These are phyloP conservation scores for Spodoptera littoralis DNA, from an alignment of 2,888 invertebrate species.

Conservation along the genomic window DNA sequence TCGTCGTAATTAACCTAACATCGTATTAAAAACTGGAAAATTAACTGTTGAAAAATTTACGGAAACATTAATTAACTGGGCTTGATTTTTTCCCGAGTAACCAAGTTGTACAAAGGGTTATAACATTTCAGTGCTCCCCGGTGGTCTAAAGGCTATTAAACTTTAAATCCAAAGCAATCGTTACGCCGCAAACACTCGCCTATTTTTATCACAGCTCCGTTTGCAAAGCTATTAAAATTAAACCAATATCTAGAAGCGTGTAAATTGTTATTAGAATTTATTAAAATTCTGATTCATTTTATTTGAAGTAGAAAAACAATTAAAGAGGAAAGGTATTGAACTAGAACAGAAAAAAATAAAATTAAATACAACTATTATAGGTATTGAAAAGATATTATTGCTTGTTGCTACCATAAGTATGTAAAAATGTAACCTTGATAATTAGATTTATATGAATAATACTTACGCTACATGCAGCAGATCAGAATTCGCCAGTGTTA, in stretches of 20 bases:
- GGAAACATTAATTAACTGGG: constrained; percentile 45
- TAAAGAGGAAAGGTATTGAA: no score
- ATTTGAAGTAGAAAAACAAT: no score
- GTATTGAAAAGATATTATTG: no score
- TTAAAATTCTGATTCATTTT: no score
- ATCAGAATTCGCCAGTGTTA: constrained; percentile 82
- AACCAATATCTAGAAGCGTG: constrained; percentile 4
- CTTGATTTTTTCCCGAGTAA: constrained; percentile 32
- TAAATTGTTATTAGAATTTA: neutral
- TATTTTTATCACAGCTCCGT: constrained; percentile 32
- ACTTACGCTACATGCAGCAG: constrained; percentile 83
- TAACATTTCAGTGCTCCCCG: constrained; percentile 48
- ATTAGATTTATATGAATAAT: no score
- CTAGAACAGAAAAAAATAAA: no score
- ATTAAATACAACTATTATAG: no score
- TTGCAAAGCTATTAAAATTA: constrained; percentile 18
- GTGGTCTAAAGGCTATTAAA: constrained; percentile 50
- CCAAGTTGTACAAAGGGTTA: constrained; percentile 42
- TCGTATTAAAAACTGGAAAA: constrained; percentile 23
- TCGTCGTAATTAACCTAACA: constrained; percentile 1
- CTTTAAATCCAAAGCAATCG: constrained; percentile 47
- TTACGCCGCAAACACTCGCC: constrained; percentile 18
- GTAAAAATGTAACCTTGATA: no score
- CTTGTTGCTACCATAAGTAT: no score
- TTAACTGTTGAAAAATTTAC: constrained; percentile 35